Conservation (phyloP, 2,113 vertebrate species). For the Astur gentilis region DNA sequence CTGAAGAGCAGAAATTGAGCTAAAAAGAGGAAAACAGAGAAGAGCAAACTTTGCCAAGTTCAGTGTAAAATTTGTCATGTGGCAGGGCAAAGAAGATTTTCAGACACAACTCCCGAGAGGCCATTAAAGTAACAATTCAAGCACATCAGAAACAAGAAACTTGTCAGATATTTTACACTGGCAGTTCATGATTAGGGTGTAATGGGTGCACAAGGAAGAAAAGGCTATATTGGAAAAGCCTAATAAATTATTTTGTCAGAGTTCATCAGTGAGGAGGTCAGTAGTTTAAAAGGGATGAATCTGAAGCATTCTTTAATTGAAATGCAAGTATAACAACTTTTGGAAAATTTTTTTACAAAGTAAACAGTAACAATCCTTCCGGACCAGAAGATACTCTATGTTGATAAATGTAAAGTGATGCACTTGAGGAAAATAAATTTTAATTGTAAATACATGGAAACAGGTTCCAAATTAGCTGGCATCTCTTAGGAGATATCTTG, state of each 20-base stretch:
- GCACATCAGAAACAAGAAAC: slow-evolving; percentile 6
- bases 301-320: neutral
- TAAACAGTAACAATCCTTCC: neutral
- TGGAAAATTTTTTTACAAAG: neutral
- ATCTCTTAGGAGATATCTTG: neutral
- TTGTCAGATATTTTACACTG: neutral
- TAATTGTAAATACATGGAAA: neutral
- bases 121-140: neutral
- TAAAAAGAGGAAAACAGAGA: neutral
- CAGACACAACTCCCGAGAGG: neutral
- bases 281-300: neutral
- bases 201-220: neutral
- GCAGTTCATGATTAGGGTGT: neutral
- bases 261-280: neutral
- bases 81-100: neutral
- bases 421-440: neutral
- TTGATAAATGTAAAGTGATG: neutral
- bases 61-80: neutral
- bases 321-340: neutral
- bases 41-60: neutral
- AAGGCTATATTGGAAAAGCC: neutral
- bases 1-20: neutral
- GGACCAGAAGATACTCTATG: neutral
- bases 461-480: neutral
- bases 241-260: slow-evolving; percentile 22